Evolutionary conservation across 2,113 vertebrate genomes (phyloP), one percentile per base, ranked within the genome.

Genomic region (Hystrix brachyura): DNA sequence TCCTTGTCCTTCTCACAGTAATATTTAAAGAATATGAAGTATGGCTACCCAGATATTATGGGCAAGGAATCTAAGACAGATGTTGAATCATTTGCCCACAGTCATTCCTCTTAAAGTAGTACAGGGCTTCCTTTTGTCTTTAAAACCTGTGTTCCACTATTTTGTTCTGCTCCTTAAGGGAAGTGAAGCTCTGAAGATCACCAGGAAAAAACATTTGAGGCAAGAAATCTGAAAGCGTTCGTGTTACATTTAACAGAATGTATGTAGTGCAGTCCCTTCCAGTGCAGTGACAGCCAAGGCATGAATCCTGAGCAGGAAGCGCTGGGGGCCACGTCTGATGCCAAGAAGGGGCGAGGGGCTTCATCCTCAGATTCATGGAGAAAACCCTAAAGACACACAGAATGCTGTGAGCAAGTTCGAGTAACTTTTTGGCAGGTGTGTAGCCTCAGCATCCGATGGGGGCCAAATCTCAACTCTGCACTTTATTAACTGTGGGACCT

Each of bases 101-200:
- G 46, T 91, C 21, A 51, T 43, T 95, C 34, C 38, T 71, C 29
- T 76, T 23, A 27, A 59, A 86, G 69, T 72, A 21, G 23, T 34
- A 74, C 51, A 53, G 38, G 51, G n/a, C 32, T 57, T 67, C 25
- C 62, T 9, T 95, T 53, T 43, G 29, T 83, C 53, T 92, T 83
- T 60, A 27, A 53, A 95, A 83, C 13, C 51, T 13, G 9, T 43
- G 80, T 84, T 93, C 85, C 51, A 48, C n/a, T 67, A 62, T 76
- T 94, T 89, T 83, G 74, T 80, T 88, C 25, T 87, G 46, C 46
- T 94, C 86, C 29, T 15, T 88, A 71, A 67, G n/a, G 34, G 25
- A 60, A 96, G 17, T 34, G 34, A 85, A 78, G 48, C 55, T 90
- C 93, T 60, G 62, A 79, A 57, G 53, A 82, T 71, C 32, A 76